These are phyloP conservation scores for Phymorhynchus buccinoides DNA, from an alignment of 1,140 invertebrate genomes.

Conservation along the genomic window DNA sequence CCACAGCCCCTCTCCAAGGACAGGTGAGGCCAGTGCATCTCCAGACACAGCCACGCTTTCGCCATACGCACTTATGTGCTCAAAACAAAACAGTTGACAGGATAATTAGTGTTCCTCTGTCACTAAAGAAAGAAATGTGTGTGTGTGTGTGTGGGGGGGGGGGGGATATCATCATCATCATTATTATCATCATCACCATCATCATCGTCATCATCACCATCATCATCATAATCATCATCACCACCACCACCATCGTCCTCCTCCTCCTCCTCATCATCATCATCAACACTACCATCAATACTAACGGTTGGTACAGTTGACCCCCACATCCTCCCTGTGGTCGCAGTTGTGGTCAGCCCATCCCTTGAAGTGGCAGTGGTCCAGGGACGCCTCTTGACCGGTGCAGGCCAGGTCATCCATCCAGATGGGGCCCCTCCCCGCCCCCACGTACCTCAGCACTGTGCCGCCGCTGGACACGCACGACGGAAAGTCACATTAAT, in stretches of 20 bases:
- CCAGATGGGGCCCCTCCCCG: conserved; percentile 43
- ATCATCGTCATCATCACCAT: too few species aligned
- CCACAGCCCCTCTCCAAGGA: too few species aligned
- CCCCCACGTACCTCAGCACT: conserved; percentile 8
- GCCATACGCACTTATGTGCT: too few species aligned
- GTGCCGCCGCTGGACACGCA: conserved; percentile 23
- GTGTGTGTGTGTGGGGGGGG: neutral
- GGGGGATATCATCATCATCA: too few species aligned
- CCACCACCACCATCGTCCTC: too few species aligned
- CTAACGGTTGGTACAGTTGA: conserved; percentile 38
- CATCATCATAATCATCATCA: too few species aligned
- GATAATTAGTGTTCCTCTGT: neutral
- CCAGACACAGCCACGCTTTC: too few species aligned
- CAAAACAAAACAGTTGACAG: too few species aligned
- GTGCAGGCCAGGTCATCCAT: conserved; percentile 38
- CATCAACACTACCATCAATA: neutral
- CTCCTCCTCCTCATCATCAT: too few species aligned
- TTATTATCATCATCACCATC: too few species aligned
- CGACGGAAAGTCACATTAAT: neutral
- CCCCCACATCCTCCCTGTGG: conserved; percentile 41
- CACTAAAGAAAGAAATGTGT: neutral
- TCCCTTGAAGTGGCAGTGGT: conserved; percentile 18
- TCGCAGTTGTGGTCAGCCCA: conserved; percentile 45
- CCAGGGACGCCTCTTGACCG: conserved; percentile 33
- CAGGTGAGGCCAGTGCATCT: too few species aligned